These are phyloP conservation scores for Aegithalos caudatus DNA, from an alignment of 2,113 vertebrate genomes.

Conservation along the genomic window DNA sequence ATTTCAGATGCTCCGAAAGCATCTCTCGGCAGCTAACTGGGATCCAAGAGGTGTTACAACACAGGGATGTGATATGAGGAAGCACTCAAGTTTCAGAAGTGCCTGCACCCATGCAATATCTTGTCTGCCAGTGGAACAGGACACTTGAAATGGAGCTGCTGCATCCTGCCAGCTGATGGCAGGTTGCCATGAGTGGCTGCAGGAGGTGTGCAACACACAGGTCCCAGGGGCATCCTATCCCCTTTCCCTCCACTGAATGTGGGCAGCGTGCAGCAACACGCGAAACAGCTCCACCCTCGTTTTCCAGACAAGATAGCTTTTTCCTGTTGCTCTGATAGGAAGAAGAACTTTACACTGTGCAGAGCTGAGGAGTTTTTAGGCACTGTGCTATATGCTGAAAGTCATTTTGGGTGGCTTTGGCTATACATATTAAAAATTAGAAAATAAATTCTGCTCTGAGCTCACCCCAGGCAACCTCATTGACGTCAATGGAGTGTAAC, in stretches of 20 bases:
- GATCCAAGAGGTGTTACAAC: neutral
- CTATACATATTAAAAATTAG: neutral
- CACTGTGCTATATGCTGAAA: neutral
- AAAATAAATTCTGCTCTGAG: neutral
- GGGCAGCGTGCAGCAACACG: neutral
- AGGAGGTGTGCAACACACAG: neutral
- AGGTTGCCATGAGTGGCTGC: neutral
- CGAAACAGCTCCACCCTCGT: fast-evolving
- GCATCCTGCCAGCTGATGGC: neutral
- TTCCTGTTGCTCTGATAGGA: neutral
- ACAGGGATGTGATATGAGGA: neutral
- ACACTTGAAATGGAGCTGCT: neutral
- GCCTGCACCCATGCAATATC: neutral
- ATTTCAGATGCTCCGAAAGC: too few species aligned
- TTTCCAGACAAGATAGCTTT: neutral
- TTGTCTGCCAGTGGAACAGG: neutral
- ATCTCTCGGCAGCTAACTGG: neutral
- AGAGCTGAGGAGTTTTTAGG: neutral
- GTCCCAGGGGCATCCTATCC: neutral
- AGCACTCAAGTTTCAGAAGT: neutral
- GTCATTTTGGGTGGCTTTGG: neutral
- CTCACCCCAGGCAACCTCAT: constrained; percentile 34
- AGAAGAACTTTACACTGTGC: neutral
- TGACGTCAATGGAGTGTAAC: constrained; percentile 58
- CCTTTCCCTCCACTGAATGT: neutral